A percentile compares a stretch with the other conserved stretches of the same genome.
phyloP scores from a whole-genome alignment of 2,113 vertebrate genomes.

The Vicugna pacos region DNA sequence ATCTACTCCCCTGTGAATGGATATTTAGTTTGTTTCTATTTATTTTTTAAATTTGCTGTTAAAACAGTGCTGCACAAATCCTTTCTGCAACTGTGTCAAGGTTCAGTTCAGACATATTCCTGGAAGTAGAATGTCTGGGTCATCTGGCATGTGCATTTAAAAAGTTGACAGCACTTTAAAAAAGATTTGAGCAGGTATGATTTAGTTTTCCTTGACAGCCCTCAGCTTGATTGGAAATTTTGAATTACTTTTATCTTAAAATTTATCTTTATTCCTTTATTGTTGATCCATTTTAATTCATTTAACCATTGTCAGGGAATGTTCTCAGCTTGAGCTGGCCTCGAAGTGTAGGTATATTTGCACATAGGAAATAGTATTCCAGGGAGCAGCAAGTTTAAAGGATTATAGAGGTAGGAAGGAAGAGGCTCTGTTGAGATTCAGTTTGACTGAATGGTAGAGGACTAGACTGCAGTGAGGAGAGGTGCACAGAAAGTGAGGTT shows the following conservation, averaged over 20 bases:
- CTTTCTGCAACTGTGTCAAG: not conserved
- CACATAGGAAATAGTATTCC: not conserved
- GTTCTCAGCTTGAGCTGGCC: not conserved
- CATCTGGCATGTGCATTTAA: not conserved
- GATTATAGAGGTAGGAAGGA: not conserved
- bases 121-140: conserved; percentile 11
- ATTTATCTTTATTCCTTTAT: not conserved
- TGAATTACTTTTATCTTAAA: not conserved
- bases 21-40: not conserved
- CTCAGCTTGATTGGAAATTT: not conserved
- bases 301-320: not conserved
- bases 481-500: not conserved
- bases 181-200: not conserved
- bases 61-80: not conserved
- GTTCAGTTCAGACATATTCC: not conserved
- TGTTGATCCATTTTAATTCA: not conserved
- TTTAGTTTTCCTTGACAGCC: not conserved
- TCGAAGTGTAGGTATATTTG: not conserved
- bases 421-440: not conserved
- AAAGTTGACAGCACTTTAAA: not conserved
- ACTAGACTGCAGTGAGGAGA: not conserved
- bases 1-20: not conserved
- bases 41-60: not conserved
- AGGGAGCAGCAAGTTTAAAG: not conserved
- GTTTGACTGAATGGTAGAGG: not conserved